Evolutionary conservation across 2,113 vertebrate species (phyloP).

Genomic region (Petrocephalus zakoni): DNA sequence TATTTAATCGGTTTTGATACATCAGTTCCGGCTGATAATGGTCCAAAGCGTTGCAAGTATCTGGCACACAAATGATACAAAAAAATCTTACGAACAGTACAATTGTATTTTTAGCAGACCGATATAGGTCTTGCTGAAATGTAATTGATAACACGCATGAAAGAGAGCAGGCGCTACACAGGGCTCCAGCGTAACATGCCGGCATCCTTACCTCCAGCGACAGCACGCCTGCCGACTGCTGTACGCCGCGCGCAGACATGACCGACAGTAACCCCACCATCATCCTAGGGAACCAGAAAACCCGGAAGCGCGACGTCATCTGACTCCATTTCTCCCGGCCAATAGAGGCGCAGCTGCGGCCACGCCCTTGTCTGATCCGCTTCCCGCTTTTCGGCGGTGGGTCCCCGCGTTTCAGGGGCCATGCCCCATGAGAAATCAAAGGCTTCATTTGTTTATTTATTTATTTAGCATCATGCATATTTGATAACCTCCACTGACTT

Average conservation of each 20-base stretch:
- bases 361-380: background rate
- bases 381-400: background rate
- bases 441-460: too few relatives aligned
- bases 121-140: background rate
- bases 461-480: background rate
- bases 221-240: background rate
- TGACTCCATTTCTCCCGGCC: conserved; percentile 66
- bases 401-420: background rate
- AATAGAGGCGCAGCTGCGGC: conserved; percentile 41
- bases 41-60: background rate
- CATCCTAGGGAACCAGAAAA: conserved; percentile 26
- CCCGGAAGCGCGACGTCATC: conserved; percentile 64
- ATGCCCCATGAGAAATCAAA: too few relatives aligned
- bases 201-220: conserved; percentile 47
- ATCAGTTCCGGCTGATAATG: background rate
- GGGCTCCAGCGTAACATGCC: background rate
- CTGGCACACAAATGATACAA: background rate
- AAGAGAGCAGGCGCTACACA: background rate
- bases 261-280: conserved; percentile 66
- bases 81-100: background rate
- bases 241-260: conserved; percentile 14
- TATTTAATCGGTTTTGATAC: background rate
- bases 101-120: background rate
- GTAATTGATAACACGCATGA: background rate
- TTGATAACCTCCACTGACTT: background rate